Base-by-base conservation (phyloP, 2,113 vertebrate genomes). In the Planiliza haematocheilus region DNA sequence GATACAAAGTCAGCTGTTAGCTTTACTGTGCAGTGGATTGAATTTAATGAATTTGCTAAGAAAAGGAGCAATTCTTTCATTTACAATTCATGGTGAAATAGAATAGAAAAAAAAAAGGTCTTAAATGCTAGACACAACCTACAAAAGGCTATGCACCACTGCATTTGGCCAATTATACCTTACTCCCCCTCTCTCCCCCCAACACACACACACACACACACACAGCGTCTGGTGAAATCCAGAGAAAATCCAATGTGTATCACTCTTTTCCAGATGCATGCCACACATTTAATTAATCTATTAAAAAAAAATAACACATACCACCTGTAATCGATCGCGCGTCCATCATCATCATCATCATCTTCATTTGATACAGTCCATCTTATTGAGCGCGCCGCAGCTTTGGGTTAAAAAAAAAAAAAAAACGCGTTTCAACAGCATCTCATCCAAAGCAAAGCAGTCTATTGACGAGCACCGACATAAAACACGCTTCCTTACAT, bases 151-250 rank as follows among this genome's bases (percentile, higher is more conserved):
- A 79, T 82, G 82, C 84, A 85, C 70, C 67, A 86, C 81, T 74
- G 85, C 81, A 70, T 87, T 77, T 71, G 68, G 56, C 64, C 67
- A 77, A 79, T 86, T 79, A 70, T 62, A 60, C 55, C 45, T 43
- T 9, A 30, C 13, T 1, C 17, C 53, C 42, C 38, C 48, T 21
- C 34, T 24, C 17, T 8, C 56, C 8, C 43, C 18, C 30, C 38
- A 21, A 55, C 14, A 61, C 48, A 43, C 37, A 4, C 48, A 17
- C 51, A 66, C 18, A 71, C 24, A 58, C 46, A 42, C 55, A 52
- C 45, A 67, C 18, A 38, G 9, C 12, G 38, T 17, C 56, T 46
- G 48, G 56, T 59, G 7, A 67, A 61, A 79, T 50, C 45, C 24
- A 41, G 5, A 72, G 24, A 17, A 69, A 69, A 58, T 17, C 21